A percentile compares a stretch with the other conserved stretches of the same genome.
Evolutionary conservation across 2,888 invertebrate genomes (phyloP).

Genomic region (Piscicola geometra): DNA sequence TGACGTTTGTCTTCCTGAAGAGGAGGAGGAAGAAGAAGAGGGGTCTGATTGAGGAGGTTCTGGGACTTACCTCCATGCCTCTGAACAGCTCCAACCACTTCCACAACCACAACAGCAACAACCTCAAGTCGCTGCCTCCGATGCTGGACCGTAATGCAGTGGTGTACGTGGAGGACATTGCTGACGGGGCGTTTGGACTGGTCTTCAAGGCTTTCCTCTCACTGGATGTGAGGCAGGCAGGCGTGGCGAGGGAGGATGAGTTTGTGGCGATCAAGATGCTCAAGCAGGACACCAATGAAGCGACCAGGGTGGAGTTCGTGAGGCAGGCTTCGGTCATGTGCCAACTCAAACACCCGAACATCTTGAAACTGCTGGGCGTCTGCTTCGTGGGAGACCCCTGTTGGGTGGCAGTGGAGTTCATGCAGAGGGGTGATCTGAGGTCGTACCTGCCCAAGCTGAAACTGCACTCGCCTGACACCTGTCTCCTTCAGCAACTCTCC

Average conservation of each 20-base stretch:
- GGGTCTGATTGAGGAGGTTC: background rate
- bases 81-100: slow-evolving; percentile 5
- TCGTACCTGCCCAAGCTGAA: slow-evolving; percentile 88
- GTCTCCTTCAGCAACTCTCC: slow-evolving; percentile 65
- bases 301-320: slow-evolving; percentile 84
- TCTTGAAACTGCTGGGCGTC: slow-evolving; percentile 88
- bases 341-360: slow-evolving; percentile 87
- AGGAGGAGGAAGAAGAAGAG: background rate
- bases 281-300: slow-evolving; percentile 84
- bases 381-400: slow-evolving; percentile 79
- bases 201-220: slow-evolving; percentile 23
- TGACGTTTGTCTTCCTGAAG: background rate
- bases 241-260: background rate
- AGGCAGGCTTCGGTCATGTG: slow-evolving; percentile 90
- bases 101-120: background rate
- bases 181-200: slow-evolving; percentile 29
- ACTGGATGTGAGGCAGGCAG: background rate
- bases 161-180: slow-evolving; percentile 25
- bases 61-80: background rate
- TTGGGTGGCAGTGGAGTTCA: slow-evolving; percentile 95
- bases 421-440: slow-evolving; percentile 89
- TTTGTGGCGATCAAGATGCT: slow-evolving; percentile 84
- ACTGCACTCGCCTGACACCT: slow-evolving; percentile 59
- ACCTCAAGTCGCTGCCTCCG: background rate
- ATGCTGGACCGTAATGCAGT: slow-evolving; percentile 25